phyloP scores from a whole-genome alignment of 2,113 vertebrate genomes.

The Pachypanchax playfairii region DNA sequence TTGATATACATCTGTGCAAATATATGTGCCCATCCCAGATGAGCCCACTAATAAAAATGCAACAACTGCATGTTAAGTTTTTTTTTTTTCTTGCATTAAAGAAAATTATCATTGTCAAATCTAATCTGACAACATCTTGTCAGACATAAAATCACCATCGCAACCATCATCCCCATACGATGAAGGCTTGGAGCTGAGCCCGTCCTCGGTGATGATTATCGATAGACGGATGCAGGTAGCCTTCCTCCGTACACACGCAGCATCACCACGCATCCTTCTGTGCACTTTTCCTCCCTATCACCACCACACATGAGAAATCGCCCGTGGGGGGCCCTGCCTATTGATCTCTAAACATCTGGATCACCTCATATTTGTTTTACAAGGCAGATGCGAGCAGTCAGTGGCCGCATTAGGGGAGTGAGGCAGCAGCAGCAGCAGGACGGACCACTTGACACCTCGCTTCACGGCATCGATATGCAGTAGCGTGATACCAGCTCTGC shows the following conservation, averaged over 20 bases:
- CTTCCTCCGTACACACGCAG: slow-evolving; percentile 68
- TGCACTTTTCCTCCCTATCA: slow-evolving; percentile 52
- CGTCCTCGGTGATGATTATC: slow-evolving; percentile 70
- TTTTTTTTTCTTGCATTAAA: background rate
- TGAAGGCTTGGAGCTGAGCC: slow-evolving; percentile 55
- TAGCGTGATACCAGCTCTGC: slow-evolving; percentile 78
- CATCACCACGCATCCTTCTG: slow-evolving; percentile 68
- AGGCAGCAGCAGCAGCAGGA: slow-evolving; percentile 56
- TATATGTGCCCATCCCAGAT: background rate
- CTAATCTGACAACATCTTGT: slow-evolving; percentile 10
- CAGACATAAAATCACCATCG: slow-evolving; percentile 30
- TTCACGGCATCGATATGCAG: slow-evolving; percentile 76
- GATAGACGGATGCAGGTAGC: slow-evolving; percentile 76
- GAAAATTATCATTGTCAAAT: background rate
- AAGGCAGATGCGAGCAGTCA: slow-evolving; percentile 47
- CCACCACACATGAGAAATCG: slow-evolving; percentile 48
- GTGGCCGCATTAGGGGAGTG: slow-evolving; percentile 43
- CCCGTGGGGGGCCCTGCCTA: slow-evolving; percentile 47
- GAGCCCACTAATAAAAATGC: background rate
- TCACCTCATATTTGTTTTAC: slow-evolving; percentile 67
- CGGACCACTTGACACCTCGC: slow-evolving; percentile 73
- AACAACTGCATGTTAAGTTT: background rate
- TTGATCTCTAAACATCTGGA: slow-evolving; percentile 74
- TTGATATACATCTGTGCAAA: slow-evolving; percentile 27
- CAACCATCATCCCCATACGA: slow-evolving; percentile 38